A percentile compares a stretch with the other conserved stretches of the same genome.
Evolutionary conservation across 1,140 invertebrate genomes (phyloP).

Genomic region (Neocloeon triangulifer): DNA sequence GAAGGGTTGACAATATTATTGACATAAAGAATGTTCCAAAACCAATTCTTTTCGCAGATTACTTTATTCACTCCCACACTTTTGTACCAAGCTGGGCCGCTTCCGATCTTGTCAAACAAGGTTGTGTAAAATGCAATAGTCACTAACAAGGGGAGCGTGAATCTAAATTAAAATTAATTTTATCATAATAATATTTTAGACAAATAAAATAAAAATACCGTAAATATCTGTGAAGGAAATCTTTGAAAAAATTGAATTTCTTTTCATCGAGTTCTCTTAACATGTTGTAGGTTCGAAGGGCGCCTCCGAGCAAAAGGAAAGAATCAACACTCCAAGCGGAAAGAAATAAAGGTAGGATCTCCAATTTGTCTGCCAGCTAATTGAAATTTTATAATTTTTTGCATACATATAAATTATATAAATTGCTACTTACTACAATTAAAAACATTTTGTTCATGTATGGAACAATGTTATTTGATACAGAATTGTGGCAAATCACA

Average conservation of each 20-base stretch:
- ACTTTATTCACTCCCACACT: conserved; percentile 31
- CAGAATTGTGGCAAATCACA: too few species aligned
- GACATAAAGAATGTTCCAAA: conserved; percentile 63
- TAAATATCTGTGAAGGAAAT: not conserved
- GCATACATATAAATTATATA: too few species aligned
- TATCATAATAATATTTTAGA: too few species aligned
- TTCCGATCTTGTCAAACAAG: conserved; percentile 32
- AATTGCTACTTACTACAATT: too few species aligned
- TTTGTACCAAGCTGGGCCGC: conserved; percentile 39
- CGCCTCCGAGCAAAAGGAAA: conserved; percentile 8
- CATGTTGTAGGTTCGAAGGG: conserved; percentile 6
- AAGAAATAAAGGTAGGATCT: too few species aligned
- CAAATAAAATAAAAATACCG: too few species aligned
- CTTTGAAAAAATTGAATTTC: not conserved
- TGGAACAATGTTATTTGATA: too few species aligned
- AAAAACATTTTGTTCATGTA: too few species aligned
- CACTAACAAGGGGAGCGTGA: too few species aligned
- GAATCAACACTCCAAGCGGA: conserved; percentile 8
- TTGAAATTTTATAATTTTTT: too few species aligned
- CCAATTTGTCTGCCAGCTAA: too few species aligned
- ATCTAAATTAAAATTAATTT: too few species aligned
- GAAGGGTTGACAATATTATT: conserved; percentile 75
- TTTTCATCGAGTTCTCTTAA: conserved; percentile 2
- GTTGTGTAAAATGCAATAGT: conserved; percentile 44
- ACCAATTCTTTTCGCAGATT: conserved; percentile 50